Base-by-base conservation (phyloP, 2,888 invertebrate genomes). In the Linnaemya vulpina region DNA sequence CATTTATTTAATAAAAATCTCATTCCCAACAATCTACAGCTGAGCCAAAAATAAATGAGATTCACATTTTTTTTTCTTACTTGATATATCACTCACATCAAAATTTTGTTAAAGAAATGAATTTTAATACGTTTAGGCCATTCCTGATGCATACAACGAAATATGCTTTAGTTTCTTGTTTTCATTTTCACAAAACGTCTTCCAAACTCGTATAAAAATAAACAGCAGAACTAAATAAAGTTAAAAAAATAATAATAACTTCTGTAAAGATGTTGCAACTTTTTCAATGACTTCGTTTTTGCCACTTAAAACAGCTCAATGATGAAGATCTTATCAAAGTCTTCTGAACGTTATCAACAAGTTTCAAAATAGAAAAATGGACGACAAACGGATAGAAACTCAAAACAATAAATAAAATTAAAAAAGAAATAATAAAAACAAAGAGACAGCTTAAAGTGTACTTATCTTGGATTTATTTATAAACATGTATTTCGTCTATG, bases 391-490 rank as follows among this genome's bases (percentile, higher is more conserved):
- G 38, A 40, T 2, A 40, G 13, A 20, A 62, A 40, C 20, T n/a
- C n/a, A n/a, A n/a, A n/a, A n/a, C n/a, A n/a, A n/a, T n/a, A n/a
- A n/a, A n/a, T n/a, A n/a, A n/a, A n/a, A 17, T 38, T 35, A 55
- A 25, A 15, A 25, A 22, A n/a, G n/a, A n/a, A n/a, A n/a, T n/a
- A n/a, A n/a, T n/a, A n/a, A 25, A 13, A 20, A 1, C n/a, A 35
- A 35, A 35, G 38, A 62, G 1, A 40, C 10, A 38, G 13, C 13
- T 20, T 62, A 13, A 62, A 62, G 62, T 40, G 38, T 3, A 2
- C 38, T 17, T 62, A 62, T 62, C 20, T 40, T 20, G 20, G 11
- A 62, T 40, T 62, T 62, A 62, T 62, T 40, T 40, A 11, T 7
- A 62, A 20, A 30, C 30, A 30, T 30, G 30, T 30, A n/a, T 3